Base-by-base conservation (phyloP, 2,113 vertebrate species). In the Typhlomys cinereus region DNA sequence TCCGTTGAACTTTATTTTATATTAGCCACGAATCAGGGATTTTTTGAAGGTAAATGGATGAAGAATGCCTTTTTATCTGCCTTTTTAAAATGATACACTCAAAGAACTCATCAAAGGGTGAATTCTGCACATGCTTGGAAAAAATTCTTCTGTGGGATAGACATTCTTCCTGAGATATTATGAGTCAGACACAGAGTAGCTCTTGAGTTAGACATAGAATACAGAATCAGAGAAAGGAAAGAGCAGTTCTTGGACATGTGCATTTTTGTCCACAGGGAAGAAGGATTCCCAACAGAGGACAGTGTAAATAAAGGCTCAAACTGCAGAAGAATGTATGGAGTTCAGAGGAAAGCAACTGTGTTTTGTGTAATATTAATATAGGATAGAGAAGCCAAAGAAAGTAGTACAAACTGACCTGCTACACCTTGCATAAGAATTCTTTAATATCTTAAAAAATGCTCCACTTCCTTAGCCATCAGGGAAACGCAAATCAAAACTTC, bases 201-300 rank as follows among this genome's bases (percentile, higher is more conserved):
- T 12, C n/a, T 61, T 62, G 7, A 17, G 9, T 23, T 62, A 46
- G 50, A 12, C 13, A 54, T 70, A 46, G 61, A 15, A 31, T 44
- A 31, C n/a, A n/a, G n/a, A n/a, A n/a, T n/a, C n/a, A n/a, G n/a
- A n/a, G n/a, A n/a, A n/a, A n/a, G n/a, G 0, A 70, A 27, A 66
- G 27, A 80, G 36, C 0, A 18, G 52, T 5, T 27, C 15, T 0
- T n/a, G 18, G 0, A 2, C 3, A 4, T 57, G 29, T 52, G 29
- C 48, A 59, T 29, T 50, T 69, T 44, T 14, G 12, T 46, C 23
- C 39, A 8, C 8, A 39, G 34, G 59, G 48, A 34, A 80, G 27
- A 85, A 29, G 7, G 2, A 62, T 74, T 74, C 15, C 29, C n/a
- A 34, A 75, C 5, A 23, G 10, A 81, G 12, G 2, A 54, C 10